Evolutionary conservation across 1,140 invertebrate genomes (phyloP), one percentile per base, ranked within the genome.

Genomic region (Drosophila ohnishii): DNA sequence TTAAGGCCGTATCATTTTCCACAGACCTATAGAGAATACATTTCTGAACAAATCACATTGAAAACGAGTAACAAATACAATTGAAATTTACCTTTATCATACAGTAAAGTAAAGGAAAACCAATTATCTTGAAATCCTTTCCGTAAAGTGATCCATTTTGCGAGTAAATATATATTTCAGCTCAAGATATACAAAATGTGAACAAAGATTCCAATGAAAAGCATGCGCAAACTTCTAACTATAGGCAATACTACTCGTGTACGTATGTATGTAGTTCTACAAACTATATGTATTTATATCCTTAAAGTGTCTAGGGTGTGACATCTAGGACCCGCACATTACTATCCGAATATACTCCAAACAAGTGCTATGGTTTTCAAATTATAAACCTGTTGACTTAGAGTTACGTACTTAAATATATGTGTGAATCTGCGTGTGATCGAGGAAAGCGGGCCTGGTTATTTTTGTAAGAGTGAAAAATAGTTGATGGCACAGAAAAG

Each of bases 361-460:
- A 16, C 50, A 83, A 76, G 80, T 84, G 64, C 81, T 77, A 74
- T 56, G 74, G 67, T 78, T 78, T 70, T 67, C 58, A 63, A 84
- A 47, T 78, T 66, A 47, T 44, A 75, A 66, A 74, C 48, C 66
- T 72, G 72, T 84, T 84, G 25, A 75, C 60, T 56, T 78, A 70
- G 59, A 75, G 25, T 34, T 63, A 50, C 44, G 56, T 66, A 53
- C 56, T 71, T 72, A 48, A 35, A 35, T 35, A 22, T 53, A 53
- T 35, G 47, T 61, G 56, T 61, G 67, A 72, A 56, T 57, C 51
- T 34, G 51, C 34, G 50, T 45, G 44, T 63, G 34, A 61, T 14
- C 13, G 16, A 40, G 13, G 8, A 28, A 39, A 32, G 14, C 62
- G 34, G 35, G 35, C 22, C 42, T 63, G 70, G 45, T 50, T 74